These are phyloP conservation scores for Heliocidaris tuberculata DNA, from an alignment of 35 echinoderm and acorn worm genomes.

Conservation along the genomic window DNA sequence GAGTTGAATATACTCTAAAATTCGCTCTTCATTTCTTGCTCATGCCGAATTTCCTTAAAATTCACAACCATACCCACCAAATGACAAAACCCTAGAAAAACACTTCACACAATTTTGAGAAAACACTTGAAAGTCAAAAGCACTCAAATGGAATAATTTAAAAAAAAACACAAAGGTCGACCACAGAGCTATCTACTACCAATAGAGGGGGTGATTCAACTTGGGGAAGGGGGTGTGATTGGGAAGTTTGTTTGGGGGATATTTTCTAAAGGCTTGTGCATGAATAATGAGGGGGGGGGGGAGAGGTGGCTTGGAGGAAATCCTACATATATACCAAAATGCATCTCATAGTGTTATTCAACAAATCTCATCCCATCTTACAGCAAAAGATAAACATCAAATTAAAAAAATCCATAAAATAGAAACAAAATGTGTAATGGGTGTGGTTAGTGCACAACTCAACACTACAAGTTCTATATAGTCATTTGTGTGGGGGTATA, in stretches of 20 bases:
- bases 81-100: not conserved
- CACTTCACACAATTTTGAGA: not conserved
- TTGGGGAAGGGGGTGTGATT: not conserved
- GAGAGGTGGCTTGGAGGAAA: not conserved
- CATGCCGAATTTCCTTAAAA: not conserved
- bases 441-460: not conserved
- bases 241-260: not conserved
- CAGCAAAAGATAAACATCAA: not conserved
- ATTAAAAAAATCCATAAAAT: not conserved
- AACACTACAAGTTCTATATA: not conserved
- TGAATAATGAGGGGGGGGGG: not conserved
- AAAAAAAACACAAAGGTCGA: not conserved
- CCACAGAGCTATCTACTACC: slow-evolving; percentile 9
- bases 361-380: not conserved
- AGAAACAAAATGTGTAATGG: not conserved
- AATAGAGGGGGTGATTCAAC: not conserved
- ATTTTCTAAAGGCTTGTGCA: not conserved
- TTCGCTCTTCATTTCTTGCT: not conserved
- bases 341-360: not conserved
- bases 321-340: not conserved
- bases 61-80: not conserved
- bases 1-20: not conserved
- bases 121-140: not conserved
- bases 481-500: not conserved
- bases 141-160: not conserved